Conservation (phyloP, 1,140 invertebrate species). For the Arctopsyche grandis region DNA sequence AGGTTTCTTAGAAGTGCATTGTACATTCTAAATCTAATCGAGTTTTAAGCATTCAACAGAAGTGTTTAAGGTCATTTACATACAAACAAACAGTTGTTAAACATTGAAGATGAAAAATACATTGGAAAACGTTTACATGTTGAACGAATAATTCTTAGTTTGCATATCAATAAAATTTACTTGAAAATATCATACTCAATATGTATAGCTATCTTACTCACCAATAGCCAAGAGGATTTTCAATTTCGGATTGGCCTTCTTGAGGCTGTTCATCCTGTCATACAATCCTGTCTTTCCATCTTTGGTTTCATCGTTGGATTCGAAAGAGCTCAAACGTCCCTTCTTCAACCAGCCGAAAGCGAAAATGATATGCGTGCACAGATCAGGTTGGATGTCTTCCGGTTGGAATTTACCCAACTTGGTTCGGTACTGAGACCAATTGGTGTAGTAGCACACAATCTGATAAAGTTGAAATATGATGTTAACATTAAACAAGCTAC, state of each 20-base stretch:
- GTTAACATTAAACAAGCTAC: slow-evolving; percentile 4
- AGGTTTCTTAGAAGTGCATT: too few species aligned
- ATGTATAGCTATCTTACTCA: too few species aligned
- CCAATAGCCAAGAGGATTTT: slow-evolving; percentile 91
- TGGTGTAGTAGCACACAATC: slow-evolving; percentile 96
- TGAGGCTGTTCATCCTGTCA: slow-evolving; percentile 83
- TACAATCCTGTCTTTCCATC: slow-evolving; percentile 91
- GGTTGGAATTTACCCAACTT: slow-evolving; percentile 94
- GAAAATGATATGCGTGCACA: slow-evolving; percentile 96
- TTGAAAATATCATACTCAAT: too few species aligned
- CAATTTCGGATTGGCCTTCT: slow-evolving; percentile 89
- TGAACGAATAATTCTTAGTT: too few species aligned
- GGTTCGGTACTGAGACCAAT: slow-evolving; percentile 96
- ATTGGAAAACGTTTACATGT: too few species aligned
- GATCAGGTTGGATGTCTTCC: slow-evolving; percentile 93
- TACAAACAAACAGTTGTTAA: too few species aligned
- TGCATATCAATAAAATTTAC: too few species aligned
- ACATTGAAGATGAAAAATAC: too few species aligned
- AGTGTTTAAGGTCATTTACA: too few species aligned
- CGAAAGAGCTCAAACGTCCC: slow-evolving; percentile 90
- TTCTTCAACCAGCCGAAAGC: slow-evolving; percentile 98
- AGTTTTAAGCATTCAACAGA: too few species aligned
- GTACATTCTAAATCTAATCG: too few species aligned
- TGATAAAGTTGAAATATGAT: slow-evolving; percentile 57
- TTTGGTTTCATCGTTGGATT: slow-evolving; percentile 92